A percentile compares a stretch with the other conserved stretches of the same genome.
phyloP scores from a whole-genome alignment of 1,140 invertebrate genomes.

The Apis cerana region DNA sequence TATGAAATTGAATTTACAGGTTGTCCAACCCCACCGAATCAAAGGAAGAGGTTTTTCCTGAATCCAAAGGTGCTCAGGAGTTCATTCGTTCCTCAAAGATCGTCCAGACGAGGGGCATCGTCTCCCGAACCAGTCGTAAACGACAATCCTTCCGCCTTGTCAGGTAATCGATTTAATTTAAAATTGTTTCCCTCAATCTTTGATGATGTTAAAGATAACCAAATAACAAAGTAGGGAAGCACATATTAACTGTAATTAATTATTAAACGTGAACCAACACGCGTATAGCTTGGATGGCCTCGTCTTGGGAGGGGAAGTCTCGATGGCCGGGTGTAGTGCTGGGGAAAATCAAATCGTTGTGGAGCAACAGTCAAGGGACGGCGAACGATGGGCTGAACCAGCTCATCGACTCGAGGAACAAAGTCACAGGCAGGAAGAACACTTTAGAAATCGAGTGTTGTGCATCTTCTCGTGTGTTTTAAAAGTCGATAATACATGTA shows the following conservation, averaged over 20 bases:
- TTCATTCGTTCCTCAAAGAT: slow-evolving; percentile 83
- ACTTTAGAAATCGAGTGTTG: slow-evolving; percentile 51
- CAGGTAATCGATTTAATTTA: slow-evolving; percentile 81
- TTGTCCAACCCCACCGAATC: slow-evolving; percentile 90
- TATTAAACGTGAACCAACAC: slow-evolving; percentile 50
- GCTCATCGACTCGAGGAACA: slow-evolving; percentile 81
- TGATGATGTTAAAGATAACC: too few relatives aligned
- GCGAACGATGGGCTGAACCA: slow-evolving; percentile 89
- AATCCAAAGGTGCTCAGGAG: slow-evolving; percentile 89
- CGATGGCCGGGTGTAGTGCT: slow-evolving; percentile 89
- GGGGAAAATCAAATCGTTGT: slow-evolving; percentile 92
- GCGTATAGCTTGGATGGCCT: slow-evolving; percentile 80
- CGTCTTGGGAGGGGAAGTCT: slow-evolving; percentile 82
- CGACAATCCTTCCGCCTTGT: slow-evolving; percentile 83
- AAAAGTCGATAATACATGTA: slow-evolving; percentile 1
- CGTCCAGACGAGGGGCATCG: slow-evolving; percentile 71
- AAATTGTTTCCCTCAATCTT: too few relatives aligned
- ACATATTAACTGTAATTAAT: background rate
- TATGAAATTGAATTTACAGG: slow-evolving; percentile 74
- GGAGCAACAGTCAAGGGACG: slow-evolving; percentile 87
- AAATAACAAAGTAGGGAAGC: background rate
- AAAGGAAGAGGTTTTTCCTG: slow-evolving; percentile 89
- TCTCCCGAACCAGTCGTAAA: slow-evolving; percentile 73
- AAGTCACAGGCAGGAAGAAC: slow-evolving; percentile 74
- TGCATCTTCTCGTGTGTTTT: slow-evolving; percentile 38